Percentiles rank a stretch among this genome's conserved stretches.
These are phyloP conservation scores for Turnix velox DNA, from an alignment of 2,113 vertebrate genomes.

Conservation along the genomic window DNA sequence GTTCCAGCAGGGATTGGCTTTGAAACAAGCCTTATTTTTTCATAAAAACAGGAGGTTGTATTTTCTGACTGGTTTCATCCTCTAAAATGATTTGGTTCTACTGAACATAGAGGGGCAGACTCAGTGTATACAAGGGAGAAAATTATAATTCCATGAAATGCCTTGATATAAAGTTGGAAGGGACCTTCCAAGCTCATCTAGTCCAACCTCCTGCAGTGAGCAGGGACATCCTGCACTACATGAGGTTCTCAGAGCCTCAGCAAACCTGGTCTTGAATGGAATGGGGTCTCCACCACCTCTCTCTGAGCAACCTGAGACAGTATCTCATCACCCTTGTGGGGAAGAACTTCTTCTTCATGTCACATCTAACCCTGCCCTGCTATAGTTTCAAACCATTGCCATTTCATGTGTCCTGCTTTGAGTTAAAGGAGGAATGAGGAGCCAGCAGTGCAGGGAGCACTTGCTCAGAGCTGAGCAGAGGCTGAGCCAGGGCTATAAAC, in stretches of 20 bases:
- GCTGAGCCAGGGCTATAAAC: fast-evolving
- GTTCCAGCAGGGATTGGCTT: not conserved
- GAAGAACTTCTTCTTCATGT: no score
- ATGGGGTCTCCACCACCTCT: no score
- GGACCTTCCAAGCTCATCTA: no score
- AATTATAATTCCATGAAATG: not conserved
- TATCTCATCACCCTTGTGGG: no score
- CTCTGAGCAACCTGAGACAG: no score
- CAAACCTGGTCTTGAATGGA: no score
- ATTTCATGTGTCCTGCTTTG: not conserved
- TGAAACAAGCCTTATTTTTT: not conserved
- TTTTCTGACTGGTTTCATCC: not conserved
- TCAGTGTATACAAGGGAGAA: not conserved
- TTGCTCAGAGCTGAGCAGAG: fast-evolving
- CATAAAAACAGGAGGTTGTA: not conserved
- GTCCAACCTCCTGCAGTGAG: no score
- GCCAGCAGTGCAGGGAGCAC: not conserved
- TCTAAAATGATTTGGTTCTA: not conserved
- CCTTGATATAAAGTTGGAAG: no score
- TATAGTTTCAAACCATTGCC: no score
- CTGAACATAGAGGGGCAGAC: not conserved
- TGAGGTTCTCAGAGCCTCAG: no score
- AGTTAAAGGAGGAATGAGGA: not conserved
- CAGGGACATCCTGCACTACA: no score
- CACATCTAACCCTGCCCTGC: no score